Evolutionary conservation across 2,797 vertebrate genomes (phyloP).

Genomic region (Tolypeutes matacus): DNA sequence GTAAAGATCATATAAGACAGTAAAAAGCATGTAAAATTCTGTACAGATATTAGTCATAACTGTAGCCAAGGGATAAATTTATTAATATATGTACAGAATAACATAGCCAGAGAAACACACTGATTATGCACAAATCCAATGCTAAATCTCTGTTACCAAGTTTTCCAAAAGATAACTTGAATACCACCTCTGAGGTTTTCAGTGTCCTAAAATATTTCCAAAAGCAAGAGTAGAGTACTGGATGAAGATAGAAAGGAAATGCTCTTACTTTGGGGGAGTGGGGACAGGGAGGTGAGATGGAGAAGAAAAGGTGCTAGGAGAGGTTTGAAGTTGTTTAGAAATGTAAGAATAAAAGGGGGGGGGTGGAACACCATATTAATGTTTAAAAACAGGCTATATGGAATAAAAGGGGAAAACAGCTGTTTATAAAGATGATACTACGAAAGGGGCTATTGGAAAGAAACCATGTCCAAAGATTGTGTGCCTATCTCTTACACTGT

Average conservation of each 20-base stretch:
- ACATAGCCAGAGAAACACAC: neutral
- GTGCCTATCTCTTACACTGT: neutral
- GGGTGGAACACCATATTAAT: neutral
- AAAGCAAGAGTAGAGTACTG: neutral
- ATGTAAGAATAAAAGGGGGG: neutral
- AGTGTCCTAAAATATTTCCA: slow-evolving; percentile 46
- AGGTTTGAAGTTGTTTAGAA: neutral
- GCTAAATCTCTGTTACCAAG: neutral
- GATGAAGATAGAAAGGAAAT: neutral
- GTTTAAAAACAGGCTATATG: slow-evolving; percentile 17
- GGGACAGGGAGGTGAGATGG: neutral
- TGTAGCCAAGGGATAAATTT: neutral
- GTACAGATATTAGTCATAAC: neutral
- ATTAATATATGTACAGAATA: slow-evolving; percentile 7
- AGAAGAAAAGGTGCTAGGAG: neutral
- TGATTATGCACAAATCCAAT: neutral
- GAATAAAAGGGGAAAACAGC: neutral
- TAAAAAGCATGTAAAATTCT: slow-evolving; percentile 27
- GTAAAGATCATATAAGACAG: slow-evolving; percentile 2
- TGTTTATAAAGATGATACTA: neutral
- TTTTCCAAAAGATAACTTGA: neutral
- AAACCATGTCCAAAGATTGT: neutral
- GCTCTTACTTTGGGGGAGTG: neutral
- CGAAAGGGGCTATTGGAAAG: neutral
- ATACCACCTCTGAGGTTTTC: neutral